phyloP scores from a whole-genome alignment of 2,113 vertebrate genomes.

The Pelmatolapia mariae region DNA sequence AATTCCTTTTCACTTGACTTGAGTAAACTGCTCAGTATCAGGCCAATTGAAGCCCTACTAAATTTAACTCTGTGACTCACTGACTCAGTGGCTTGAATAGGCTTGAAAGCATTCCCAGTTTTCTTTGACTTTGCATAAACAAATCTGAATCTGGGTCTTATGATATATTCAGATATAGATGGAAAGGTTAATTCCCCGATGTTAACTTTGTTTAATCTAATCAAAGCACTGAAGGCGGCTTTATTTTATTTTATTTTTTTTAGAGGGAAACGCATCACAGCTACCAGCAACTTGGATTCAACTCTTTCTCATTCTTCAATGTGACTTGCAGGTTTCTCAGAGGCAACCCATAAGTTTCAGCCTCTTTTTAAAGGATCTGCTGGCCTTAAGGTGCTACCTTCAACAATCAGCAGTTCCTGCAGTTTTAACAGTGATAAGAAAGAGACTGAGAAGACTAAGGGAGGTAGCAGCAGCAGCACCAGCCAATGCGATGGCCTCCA shows the following conservation, averaged over 20 bases:
- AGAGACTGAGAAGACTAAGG: conserved; percentile 14
- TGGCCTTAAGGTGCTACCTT: conserved; percentile 25
- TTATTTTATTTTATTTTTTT: not conserved
- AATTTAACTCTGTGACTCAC: conserved; percentile 27
- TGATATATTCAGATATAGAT: not conserved
- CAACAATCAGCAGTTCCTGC: conserved; percentile 12
- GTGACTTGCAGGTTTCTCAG: conserved; percentile 60
- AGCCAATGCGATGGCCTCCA: conserved; percentile 36
- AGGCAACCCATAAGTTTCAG: conserved; percentile 55
- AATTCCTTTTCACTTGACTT: conserved; percentile 41
- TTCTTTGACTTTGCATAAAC: not conserved
- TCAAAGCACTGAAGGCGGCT: not conserved
- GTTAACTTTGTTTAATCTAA: not conserved
- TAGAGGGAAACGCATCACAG: not conserved
- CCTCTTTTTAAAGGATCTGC: conserved; percentile 54
- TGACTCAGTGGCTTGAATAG: not conserved
- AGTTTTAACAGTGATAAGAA: conserved; percentile 38
- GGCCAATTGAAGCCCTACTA: not conserved
- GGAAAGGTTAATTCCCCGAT: not conserved
- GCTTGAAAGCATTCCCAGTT: not conserved
- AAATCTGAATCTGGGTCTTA: not conserved
- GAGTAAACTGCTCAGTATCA: conserved; percentile 14
- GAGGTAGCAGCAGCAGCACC: not conserved
- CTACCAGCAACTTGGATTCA: not conserved
- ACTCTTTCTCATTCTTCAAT: not conserved